Base-by-base conservation (phyloP, 2,113 vertebrate species). In the Bucco capensis region DNA sequence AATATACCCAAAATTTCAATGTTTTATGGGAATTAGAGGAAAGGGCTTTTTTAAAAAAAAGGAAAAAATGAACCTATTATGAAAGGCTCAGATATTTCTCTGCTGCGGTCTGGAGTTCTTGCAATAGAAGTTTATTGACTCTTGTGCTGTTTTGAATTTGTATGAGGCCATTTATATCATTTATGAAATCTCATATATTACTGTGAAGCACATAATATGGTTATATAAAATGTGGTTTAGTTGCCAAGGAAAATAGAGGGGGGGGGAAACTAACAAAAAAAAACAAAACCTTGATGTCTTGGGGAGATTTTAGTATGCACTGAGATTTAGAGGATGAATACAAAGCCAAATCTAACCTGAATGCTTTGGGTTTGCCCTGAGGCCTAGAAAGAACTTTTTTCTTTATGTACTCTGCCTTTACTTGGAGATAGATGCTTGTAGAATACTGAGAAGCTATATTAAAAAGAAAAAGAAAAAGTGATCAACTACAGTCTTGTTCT, bases 121-220 rank as follows among this genome's bases (percentile, higher is more conserved):
- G 62, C 62, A 92, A 50, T 93, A 62, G 58, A 90, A 88, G 77
- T 94, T 95, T 93, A 94, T 93, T 92, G 92, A 94, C 80, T 90
- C 74, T 86, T 96, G 66, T 76, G 62, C 92, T 96, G 94, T 91
- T 96, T 96, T 93, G 92, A 96, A 96, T 96, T 96, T 96, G 93
- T 92, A 93, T 94, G 96, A 92, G 90, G 77, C 83, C 90, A 94
- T 96, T 95, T 88, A 93, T 96, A 92, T 83, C 42, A 94, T 95
- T 93, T 96, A 93, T 96, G 88, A 96, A 95, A 82, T 96, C 81
- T 94, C 93, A 93, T 96, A 90, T 87, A 90, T 93, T 93, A 92
- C 89, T 73, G 62, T 90, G 93, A 94, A 93, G 88, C 86, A 87
- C 83, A 95, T 94, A 95, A 96, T 86, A 67, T 77, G 85, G 91